These are phyloP conservation scores for Antennarius maculatus DNA, from an alignment of 2,797 vertebrate genomes.

Conservation along the genomic window DNA sequence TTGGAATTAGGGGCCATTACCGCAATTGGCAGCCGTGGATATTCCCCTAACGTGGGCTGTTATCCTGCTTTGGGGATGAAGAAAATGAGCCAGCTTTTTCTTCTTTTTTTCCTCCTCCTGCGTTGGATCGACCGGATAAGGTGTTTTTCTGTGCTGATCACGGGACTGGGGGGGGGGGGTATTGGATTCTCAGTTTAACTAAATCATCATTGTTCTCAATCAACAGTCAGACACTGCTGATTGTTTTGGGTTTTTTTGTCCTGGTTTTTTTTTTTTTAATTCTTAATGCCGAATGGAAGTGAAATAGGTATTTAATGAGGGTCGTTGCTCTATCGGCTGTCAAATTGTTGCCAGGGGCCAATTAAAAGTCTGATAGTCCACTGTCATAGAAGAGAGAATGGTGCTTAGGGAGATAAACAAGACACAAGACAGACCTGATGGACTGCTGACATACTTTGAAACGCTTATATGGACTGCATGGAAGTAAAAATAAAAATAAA, in stretches of 20 bases:
- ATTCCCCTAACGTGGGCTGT: constrained; percentile 85
- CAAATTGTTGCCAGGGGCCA: constrained; percentile 64
- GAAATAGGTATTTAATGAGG: constrained; percentile 75
- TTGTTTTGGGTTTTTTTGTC: constrained; percentile 46
- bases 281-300: constrained; percentile 59
- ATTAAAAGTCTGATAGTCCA: constrained; percentile 58
- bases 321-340: constrained; percentile 69
- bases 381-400: constrained; percentile 43
- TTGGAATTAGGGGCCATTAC: constrained; percentile 93
- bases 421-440: constrained; percentile 18
- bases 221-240: constrained; percentile 72
- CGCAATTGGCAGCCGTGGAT: constrained; percentile 91
- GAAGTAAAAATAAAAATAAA: not conserved
- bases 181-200: constrained; percentile 80
- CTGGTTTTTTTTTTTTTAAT: not conserved
- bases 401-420: constrained; percentile 20
- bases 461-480: constrained; percentile 7
- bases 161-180: constrained; percentile 70
- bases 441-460: constrained; percentile 13
- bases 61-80: constrained; percentile 82
- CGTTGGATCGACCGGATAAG: constrained; percentile 78
- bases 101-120: constrained; percentile 36
- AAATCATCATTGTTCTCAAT: constrained; percentile 81
- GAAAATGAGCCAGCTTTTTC: constrained; percentile 73
- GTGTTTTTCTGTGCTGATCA: constrained; percentile 78